Percentiles rank a stretch among this genome's conserved stretches.
phyloP scores from a whole-genome alignment of 2,888 invertebrate species.

The Liopterus haemorrhoidalis region DNA sequence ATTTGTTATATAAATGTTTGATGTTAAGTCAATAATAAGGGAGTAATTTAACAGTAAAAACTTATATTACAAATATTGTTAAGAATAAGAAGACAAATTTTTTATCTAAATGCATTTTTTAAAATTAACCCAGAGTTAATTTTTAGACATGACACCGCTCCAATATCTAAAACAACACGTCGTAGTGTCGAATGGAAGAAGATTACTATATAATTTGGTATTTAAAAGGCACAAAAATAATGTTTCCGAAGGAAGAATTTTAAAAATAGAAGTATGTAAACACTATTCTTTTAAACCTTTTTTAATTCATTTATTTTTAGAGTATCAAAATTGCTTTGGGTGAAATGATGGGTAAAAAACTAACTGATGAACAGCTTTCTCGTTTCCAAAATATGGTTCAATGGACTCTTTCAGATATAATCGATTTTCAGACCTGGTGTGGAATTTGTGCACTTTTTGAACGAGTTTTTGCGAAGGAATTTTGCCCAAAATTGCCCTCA shows the following conservation, averaged over 20 bases:
- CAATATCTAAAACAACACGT: conserved; percentile 66
- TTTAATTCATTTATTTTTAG: conserved; percentile 41
- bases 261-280: conserved; percentile 12
- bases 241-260: conserved; percentile 38
- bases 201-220: conserved; percentile 53
- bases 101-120: too few species aligned
- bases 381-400: conserved; percentile 50
- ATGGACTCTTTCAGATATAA: conserved; percentile 49
- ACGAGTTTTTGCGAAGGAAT: conserved; percentile 55
- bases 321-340: conserved; percentile 52
- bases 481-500: conserved; percentile 46
- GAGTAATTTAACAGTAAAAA: too few species aligned
- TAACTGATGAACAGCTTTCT: conserved; percentile 49
- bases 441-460: conserved; percentile 74
- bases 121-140: conserved; percentile 6
- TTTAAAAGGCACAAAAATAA: conserved; percentile 45
- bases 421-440: conserved; percentile 72
- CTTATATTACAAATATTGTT: too few species aligned
- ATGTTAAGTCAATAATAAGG: too few species aligned
- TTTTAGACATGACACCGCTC: conserved; percentile 61
- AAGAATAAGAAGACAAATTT: too few species aligned
- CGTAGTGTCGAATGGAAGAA: conserved; percentile 54
- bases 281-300: conserved; percentile 30
- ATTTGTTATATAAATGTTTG: too few species aligned
- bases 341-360: conserved; percentile 60